Base-by-base conservation (phyloP, 2,797 vertebrate species). In the Lutjanus campechanus region DNA sequence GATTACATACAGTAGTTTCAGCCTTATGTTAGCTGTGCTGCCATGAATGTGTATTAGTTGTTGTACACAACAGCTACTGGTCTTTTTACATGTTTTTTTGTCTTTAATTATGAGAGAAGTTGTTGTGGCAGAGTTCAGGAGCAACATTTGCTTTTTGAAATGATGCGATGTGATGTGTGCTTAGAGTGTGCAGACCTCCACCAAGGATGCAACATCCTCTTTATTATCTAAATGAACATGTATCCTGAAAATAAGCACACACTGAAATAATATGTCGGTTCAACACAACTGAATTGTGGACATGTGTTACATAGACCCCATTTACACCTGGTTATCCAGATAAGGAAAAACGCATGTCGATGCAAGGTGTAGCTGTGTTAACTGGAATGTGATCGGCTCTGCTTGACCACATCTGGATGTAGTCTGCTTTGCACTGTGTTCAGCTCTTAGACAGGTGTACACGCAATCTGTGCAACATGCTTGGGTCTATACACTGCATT, bases 11-110 rank as follows among this genome's bases (percentile, higher is more conserved):
- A 40, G 20, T 53, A 15, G 56, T 7, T 64, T 53, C 2, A 73
- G 51, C n/a, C 36, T 65, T 7, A 72, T 36, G n/a, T 62, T 40
- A 46, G 58, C 43, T 68, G 53, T 69, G 41, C 17, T 68, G 41
- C 7, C 50, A 3, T 51, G 16, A 70, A 59, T 59, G 43, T 50
- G 13, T 8, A 58, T 64, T 25, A 36, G 22, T 22, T 54, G 29
- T n/a, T 41, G 0, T 8, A 41, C 36, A 53, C 56, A 51, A 20
- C 29, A 44, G 20, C 17, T 36, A 3, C 29, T 61, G 9, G 7
- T 60, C 41, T 17, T 49, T 68, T 62, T 55, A 13, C 10, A 19
- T 54, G 16, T 41, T 43, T 60, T 60, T n/a, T n/a, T 40, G 4
- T 55, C 25, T 55, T 12, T 17, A 41, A 70, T 13, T 11, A 25